These are phyloP conservation scores for Suricata suricatta DNA, from an alignment of 2,113 vertebrate genomes.

Conservation along the genomic window DNA sequence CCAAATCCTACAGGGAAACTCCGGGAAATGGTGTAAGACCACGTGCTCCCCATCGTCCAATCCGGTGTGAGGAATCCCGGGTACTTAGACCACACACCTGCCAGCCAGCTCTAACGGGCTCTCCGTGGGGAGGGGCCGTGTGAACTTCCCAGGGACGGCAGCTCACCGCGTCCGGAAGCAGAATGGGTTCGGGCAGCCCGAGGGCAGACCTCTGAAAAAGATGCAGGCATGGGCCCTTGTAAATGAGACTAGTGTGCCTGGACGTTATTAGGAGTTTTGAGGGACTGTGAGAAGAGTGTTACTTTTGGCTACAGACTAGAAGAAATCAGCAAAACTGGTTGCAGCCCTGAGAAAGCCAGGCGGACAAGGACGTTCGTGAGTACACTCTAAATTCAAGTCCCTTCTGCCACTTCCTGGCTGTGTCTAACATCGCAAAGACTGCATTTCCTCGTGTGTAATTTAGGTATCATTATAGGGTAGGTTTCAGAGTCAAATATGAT, in stretches of 20 bases:
- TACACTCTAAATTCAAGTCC: fast-evolving
- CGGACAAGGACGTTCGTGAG: fast-evolving
- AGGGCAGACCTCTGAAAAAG: background rate
- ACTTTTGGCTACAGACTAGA: background rate
- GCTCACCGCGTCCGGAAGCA: fast-evolving
- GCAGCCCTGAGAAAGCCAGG: background rate
- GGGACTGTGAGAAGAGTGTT: background rate
- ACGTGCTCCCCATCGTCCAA: background rate
- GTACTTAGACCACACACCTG: background rate
- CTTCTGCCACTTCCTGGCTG: background rate
- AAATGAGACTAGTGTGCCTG: background rate
- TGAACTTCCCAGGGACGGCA: background rate
- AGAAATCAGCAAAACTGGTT: background rate
- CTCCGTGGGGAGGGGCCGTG: background rate
- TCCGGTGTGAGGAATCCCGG: background rate
- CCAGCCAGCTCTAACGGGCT: background rate
- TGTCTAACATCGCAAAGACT: background rate
- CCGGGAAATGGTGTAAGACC: background rate
- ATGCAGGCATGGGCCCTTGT: too few relatives aligned
- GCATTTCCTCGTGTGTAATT: background rate
- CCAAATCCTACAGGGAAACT: background rate
- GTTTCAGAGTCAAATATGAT: background rate
- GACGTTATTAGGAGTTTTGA: background rate
- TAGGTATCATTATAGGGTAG: background rate
- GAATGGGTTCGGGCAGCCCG: background rate